Evolutionary conservation across 2,888 invertebrate species (phyloP).

Genomic region (Pyrochroa serraticornis): DNA sequence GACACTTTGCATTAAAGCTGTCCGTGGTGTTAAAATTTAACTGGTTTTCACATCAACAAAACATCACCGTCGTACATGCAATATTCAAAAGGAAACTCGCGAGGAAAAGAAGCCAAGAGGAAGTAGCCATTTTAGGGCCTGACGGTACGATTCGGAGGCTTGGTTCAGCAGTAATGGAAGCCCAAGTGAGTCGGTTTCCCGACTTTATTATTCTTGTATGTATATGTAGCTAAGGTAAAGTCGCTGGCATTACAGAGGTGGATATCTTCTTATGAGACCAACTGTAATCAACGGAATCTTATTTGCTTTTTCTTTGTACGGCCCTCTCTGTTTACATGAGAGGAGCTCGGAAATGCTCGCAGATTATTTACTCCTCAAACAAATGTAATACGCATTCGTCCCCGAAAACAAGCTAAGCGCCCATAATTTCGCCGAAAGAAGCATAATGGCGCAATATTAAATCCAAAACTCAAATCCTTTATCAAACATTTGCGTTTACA

Average conservation of each 20-base stretch:
- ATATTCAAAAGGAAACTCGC: slow-evolving; percentile 24
- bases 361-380: background rate
- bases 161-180: slow-evolving; percentile 18
- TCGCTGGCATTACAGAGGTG: slow-evolving; percentile 8
- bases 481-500: too few species aligned
- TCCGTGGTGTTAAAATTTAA: slow-evolving; percentile 18
- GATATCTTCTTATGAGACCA: slow-evolving; percentile 6
- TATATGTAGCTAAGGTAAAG: slow-evolving; percentile 20
- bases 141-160: slow-evolving; percentile 21
- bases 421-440: too few species aligned
- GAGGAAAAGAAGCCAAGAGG: slow-evolving; percentile 9
- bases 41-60: slow-evolving; percentile 10
- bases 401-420: too few species aligned
- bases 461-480: too few species aligned
- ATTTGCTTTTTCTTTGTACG: slow-evolving; percentile 7
- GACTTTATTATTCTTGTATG: slow-evolving; percentile 31
- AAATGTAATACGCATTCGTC: background rate
- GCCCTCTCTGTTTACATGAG: background rate
- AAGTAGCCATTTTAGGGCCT: slow-evolving; percentile 22
- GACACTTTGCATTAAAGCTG: slow-evolving; percentile 16
- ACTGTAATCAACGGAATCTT: slow-evolving; percentile 16
- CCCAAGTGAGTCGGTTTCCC: slow-evolving; percentile 25
- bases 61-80: slow-evolving; percentile 24
- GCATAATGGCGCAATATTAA: too few species aligned
- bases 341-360: background rate